Conservation (phyloP, 2,888 invertebrate genomes). For the Eilema depressum region DNA sequence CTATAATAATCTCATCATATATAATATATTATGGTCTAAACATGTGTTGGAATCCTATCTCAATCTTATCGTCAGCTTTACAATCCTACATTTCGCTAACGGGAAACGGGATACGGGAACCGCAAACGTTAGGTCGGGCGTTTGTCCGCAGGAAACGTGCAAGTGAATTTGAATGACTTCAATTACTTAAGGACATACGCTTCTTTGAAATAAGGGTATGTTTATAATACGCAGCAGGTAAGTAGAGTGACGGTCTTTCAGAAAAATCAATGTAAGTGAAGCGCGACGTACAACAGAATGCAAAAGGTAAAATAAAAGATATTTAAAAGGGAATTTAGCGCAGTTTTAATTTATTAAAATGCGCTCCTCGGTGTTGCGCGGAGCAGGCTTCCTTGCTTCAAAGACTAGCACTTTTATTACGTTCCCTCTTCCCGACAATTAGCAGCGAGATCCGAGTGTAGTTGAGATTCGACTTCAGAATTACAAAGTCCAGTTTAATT, state of each 20-base stretch:
- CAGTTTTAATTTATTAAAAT: constrained; percentile 87
- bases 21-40: background rate
- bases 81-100: constrained; percentile 41
- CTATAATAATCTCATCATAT: too few species aligned
- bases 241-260: constrained; percentile 67
- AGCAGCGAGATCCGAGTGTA: constrained; percentile 75
- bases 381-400: constrained; percentile 78
- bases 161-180: constrained; percentile 53
- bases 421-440: constrained; percentile 83
- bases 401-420: constrained; percentile 84
- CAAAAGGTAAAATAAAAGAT: constrained; percentile 76
- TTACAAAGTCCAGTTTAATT: constrained; percentile 78
- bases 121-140: constrained; percentile 52
- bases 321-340: constrained; percentile 82
- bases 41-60: background rate
- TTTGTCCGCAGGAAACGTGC: constrained; percentile 44
- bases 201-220: constrained; percentile 52
- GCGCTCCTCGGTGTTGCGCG: constrained; percentile 69
- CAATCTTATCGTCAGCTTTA: background rate
- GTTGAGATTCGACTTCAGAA: constrained; percentile 73
- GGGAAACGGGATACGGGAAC: constrained; percentile 33
- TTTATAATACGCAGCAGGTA: constrained; percentile 63
- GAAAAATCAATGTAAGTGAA: constrained; percentile 73
- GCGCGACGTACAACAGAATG: constrained; percentile 61
- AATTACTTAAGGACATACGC: constrained; percentile 49